Conservation (phyloP, 2,888 invertebrate genomes). For the Agrotis puta region DNA sequence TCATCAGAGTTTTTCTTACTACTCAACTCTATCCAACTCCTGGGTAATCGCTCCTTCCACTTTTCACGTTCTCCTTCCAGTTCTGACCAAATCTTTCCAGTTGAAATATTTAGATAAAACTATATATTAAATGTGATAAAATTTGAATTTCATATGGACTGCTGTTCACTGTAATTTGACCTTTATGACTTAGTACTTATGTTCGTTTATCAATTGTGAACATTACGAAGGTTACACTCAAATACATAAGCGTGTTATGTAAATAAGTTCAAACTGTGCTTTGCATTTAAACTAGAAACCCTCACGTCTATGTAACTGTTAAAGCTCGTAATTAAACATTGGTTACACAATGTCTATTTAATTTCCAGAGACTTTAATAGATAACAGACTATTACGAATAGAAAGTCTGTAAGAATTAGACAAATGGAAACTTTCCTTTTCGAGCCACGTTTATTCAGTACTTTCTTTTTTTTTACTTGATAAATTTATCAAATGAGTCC, state of each 20-base stretch:
- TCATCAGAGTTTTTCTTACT: no score
- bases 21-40: no score
- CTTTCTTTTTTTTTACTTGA: no score
- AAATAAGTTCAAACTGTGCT: slow-evolving; percentile 2
- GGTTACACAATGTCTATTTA: background rate
- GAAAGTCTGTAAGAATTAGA: background rate
- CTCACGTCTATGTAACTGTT: background rate
- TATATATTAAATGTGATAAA: background rate
- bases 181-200: background rate
- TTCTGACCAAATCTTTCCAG: no score
- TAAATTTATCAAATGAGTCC: no score
- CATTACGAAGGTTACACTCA: background rate
- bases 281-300: slow-evolving; percentile 34
- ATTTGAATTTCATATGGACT: background rate
- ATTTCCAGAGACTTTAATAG: background rate
- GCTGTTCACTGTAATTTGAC: background rate
- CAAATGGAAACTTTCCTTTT: background rate
- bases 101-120: no score
- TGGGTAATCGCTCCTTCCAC: no score
- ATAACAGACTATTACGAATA: background rate
- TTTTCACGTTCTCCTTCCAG: no score
- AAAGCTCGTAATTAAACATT: slow-evolving; percentile 4
- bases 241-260: background rate
- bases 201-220: background rate
- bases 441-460: no score